These are phyloP conservation scores for Coelopa pilipes DNA, from an alignment of 2,888 invertebrate genomes.

Conservation along the genomic window DNA sequence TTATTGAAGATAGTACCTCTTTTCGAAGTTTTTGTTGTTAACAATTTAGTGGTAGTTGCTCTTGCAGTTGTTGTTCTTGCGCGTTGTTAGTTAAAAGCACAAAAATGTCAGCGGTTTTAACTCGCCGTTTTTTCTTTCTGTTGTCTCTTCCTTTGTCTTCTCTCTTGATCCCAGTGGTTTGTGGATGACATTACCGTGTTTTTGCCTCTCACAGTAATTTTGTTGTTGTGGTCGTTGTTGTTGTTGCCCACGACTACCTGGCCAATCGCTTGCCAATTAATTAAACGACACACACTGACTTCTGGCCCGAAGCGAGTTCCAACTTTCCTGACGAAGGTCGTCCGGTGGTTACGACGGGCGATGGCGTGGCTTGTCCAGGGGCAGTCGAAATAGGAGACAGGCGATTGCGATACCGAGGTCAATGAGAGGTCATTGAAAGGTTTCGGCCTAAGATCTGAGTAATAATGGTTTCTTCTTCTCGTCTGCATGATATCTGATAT, in stretches of 20 bases:
- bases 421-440: too few species aligned
- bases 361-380: too few species aligned
- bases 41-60: background rate
- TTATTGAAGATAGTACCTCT: background rate
- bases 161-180: constrained; percentile 33
- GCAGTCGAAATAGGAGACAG: too few species aligned
- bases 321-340: too few species aligned
- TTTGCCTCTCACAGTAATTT: constrained; percentile 8
- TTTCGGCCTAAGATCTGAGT: too few species aligned
- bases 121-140: too few species aligned
- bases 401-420: too few species aligned
- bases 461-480: too few species aligned
- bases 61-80: background rate
- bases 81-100: background rate
- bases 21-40: background rate
- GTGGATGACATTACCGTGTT: constrained; percentile 24
- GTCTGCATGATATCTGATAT: too few species aligned
- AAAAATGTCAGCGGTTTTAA: too few species aligned
- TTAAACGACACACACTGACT: constrained; percentile 30
- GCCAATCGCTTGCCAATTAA: constrained; percentile 28
- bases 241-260: background rate
- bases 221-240: constrained; percentile 28
- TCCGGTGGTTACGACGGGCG: too few species aligned
- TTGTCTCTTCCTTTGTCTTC: background rate
- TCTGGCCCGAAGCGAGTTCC: background rate